Base-by-base conservation (phyloP, 1,140 invertebrate species). In the Leptinotarsa undecemlineata region DNA sequence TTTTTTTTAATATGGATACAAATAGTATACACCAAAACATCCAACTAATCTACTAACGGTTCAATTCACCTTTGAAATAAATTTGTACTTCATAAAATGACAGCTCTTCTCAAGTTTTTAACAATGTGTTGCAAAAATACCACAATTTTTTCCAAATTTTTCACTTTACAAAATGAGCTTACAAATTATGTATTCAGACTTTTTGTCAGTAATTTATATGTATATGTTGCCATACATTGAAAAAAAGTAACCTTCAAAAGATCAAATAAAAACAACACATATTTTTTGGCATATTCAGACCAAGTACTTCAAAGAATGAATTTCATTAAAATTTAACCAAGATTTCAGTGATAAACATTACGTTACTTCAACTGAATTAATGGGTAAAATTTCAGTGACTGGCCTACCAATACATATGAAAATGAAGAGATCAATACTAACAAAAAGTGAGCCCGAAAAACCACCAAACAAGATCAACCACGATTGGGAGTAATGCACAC, bases 11-110 rank as follows among this genome's bases (percentile, higher is more conserved):
- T 80, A 80, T 79, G 79, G 79, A 82, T 82, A 82, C 81, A 82
- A 79, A 81, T 81, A 81, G 78, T 81, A 81, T 80, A 82, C 81
- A 80, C 78, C 78, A 81, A 81, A 82, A 82, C 81, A 82, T 82
- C 78, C 79, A 81, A 80, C 80, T 82, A 82, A 76, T 72, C 75
- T 74, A 75, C 75, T 71, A 79, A 77, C 73, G 76, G 74, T 79
- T 80, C 76, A 79, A 78, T 76, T 79, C 77, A 78, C 76, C 76
- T 79, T 81, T 79, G 77, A 80, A 80, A 82, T 81, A 80, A 82
- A 82, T 82, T 82, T 82, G 81, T 82, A 82, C 81, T 82, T 81
- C 74, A 79, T 76, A 79, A 80, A 79, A 76, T 79, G 78, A 80
- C 79, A 79, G 74, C 76, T 80, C 79, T 75, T 78, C 72, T 68